phyloP scores from a whole-genome alignment of 2,888 invertebrate species.

The Amiota minor region DNA sequence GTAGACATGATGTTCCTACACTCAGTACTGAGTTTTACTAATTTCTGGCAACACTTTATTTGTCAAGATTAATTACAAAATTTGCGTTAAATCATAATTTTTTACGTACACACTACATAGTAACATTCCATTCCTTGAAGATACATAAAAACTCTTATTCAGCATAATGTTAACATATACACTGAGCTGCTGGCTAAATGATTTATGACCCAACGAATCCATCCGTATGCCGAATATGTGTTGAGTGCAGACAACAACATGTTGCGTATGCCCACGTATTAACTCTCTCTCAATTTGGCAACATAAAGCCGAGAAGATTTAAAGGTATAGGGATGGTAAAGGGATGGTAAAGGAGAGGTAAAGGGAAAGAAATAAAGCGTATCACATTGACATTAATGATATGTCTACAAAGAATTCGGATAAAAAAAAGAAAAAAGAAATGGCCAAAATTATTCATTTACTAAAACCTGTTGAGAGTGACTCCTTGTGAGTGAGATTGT shows the following conservation, averaged over 20 bases:
- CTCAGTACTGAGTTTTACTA: constrained; percentile 17
- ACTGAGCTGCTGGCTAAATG: constrained; percentile 8
- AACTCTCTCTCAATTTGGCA: neutral
- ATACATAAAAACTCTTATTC: no score
- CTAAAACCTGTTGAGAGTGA: constrained; percentile 5
- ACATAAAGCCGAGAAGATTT: neutral
- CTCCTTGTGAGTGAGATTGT: neutral
- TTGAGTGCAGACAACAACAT: neutral
- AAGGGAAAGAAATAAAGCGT: constrained; percentile 31
- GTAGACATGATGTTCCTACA: no score
- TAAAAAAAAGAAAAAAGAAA: neutral
- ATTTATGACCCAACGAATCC: constrained; percentile 19
- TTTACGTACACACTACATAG: constrained; percentile 32
- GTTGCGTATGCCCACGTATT: constrained; percentile 15
- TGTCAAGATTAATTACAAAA: constrained; percentile 65
- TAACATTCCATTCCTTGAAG: neutral
- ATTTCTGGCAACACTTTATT: constrained; percentile 53
- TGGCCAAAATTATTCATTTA: constrained; percentile 14
- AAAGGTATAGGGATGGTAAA: no score
- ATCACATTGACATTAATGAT: constrained; percentile 48
- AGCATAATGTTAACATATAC: no score
- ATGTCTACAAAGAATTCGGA: constrained; percentile 33
- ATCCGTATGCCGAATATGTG: neutral
- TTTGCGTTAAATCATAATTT: constrained; percentile 65
- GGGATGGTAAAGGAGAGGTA: no score